Base-by-base conservation (phyloP, 2,888 invertebrate genomes). In the Scelioninae gen. 1 region DNA sequence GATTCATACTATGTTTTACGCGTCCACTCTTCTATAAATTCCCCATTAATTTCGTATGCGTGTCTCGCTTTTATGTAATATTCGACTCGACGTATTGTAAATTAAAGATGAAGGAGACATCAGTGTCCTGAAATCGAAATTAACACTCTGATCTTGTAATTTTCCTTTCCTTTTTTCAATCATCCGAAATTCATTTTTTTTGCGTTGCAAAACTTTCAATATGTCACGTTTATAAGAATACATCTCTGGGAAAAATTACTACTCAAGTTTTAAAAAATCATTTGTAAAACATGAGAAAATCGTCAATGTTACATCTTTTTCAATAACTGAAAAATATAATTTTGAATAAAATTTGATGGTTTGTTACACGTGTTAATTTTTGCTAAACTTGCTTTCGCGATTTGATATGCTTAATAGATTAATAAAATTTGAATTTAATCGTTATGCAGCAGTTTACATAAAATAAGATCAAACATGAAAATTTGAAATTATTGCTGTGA, bases 81-180 rank as follows among this genome's bases (percentile, higher is more conserved):
- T 63, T 55, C 56, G 45, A 74, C 34, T 9, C 40, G 43, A 40
- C 34, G 51, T 45, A 31, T 32, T 43, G 62, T 63, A 74, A 63
- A 58, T 74, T 63, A 53, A 74, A 63, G 53, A 74, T 58, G 53
- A 72, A 62, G 71, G 34, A 53, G 31, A 45, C 34, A 60, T 72
- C 71, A 49, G 47, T 16, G 71, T 32, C 53, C 49, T 63, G 72
- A 74, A 74, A 74, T 53, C 45, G 53, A 74, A 74, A 74, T 74
- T 55, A 74, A 55, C 45, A 31, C 31, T 6, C 7, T 15, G 45
- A 56, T 68, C 13, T 53, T 53, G 40, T 15, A 13, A 8, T 66
- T 55, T 7, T 47, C 16, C 9, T 38, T 10, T 38, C 8, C 1
- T 11, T 38, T 5, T 38, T 10, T 38, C 8, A 23, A 23, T 23